Percentiles rank a stretch among this genome's conserved stretches.
phyloP scores from a whole-genome alignment of 92 coral and sea anemone species.

The Palythoa caribaeorum region DNA sequence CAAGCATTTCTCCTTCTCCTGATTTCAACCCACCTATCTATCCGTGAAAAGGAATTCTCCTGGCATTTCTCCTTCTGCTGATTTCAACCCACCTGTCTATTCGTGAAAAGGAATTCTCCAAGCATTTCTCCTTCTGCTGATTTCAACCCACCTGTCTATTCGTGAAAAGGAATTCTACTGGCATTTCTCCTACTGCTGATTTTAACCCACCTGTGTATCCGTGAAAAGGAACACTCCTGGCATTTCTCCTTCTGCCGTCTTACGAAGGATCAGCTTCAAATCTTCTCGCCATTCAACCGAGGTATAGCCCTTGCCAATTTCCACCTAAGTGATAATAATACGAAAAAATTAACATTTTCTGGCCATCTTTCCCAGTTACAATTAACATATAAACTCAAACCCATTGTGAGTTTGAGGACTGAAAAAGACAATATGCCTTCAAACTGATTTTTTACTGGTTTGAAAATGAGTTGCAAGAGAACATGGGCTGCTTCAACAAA shows the following conservation, averaged over 20 bases:
- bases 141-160: slow-evolving; percentile 82
- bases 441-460: no score
- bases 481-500: no score
- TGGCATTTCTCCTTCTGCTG: slow-evolving; percentile 95
- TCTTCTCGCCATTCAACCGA: slow-evolving; percentile 99
- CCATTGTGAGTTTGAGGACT: no score
- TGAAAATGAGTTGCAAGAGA: no score
- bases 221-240: slow-evolving; percentile 97
- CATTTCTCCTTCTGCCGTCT: slow-evolving; percentile 97
- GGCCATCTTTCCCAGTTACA: no score
- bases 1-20: background rate
- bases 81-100: slow-evolving; percentile 77
- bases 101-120: slow-evolving; percentile 96
- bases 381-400: no score
- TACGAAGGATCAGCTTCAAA: slow-evolving; percentile 93
- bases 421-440: no score
- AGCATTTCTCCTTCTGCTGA: slow-evolving; percentile 95
- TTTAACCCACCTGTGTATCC: slow-evolving; percentile 83
- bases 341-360: background rate
- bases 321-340: slow-evolving; percentile 69
- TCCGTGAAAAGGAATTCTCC: slow-evolving; percentile 98
- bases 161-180: slow-evolving; percentile 94
- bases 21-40: slow-evolving; percentile 74
- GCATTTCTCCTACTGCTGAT: slow-evolving; percentile 94
- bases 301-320: slow-evolving; percentile 98